These are phyloP conservation scores for Anniella stebbinsi DNA, from an alignment of 2,797 vertebrate genomes.

Conservation along the genomic window DNA sequence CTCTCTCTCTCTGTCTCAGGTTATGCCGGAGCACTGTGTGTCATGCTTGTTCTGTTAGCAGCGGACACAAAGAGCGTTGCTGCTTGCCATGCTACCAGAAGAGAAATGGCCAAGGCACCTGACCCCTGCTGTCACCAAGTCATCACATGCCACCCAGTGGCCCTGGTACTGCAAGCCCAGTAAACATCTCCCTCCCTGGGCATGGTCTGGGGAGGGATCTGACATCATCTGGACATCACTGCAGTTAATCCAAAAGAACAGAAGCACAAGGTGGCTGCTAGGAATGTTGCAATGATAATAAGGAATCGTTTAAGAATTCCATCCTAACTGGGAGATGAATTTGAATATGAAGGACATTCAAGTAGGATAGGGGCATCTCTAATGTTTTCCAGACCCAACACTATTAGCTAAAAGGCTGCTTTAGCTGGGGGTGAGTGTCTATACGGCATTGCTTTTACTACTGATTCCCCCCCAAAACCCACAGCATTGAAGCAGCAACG, in stretches of 20 bases:
- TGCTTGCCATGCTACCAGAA: conserved; percentile 76
- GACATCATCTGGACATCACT: background rate
- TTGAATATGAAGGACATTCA: background rate
- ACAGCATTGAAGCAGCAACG: too few relatives aligned
- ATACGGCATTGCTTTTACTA: too few relatives aligned
- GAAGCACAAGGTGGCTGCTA: too few relatives aligned
- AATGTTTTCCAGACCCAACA: background rate
- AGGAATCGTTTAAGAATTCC: background rate
- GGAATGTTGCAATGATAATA: too few relatives aligned
- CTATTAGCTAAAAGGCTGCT: background rate
- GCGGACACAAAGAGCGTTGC: conserved; percentile 69
- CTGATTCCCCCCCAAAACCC: too few relatives aligned
- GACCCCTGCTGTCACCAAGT: background rate
- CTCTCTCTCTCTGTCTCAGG: conserved; percentile 51
- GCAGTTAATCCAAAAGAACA: background rate
- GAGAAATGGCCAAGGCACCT: conserved; percentile 51
- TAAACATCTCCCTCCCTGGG: background rate
- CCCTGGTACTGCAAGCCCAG: background rate
- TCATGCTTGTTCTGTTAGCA: conserved; percentile 73
- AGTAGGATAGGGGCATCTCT: background rate
- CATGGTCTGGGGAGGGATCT: background rate
- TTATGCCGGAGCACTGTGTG: conserved; percentile 76
- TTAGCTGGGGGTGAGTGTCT: background rate
- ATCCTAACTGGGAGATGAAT: background rate
- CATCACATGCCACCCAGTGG: background rate